Evolutionary conservation across 2,797 vertebrate species (phyloP).

Genomic region (Synanceia verrucosa): DNA sequence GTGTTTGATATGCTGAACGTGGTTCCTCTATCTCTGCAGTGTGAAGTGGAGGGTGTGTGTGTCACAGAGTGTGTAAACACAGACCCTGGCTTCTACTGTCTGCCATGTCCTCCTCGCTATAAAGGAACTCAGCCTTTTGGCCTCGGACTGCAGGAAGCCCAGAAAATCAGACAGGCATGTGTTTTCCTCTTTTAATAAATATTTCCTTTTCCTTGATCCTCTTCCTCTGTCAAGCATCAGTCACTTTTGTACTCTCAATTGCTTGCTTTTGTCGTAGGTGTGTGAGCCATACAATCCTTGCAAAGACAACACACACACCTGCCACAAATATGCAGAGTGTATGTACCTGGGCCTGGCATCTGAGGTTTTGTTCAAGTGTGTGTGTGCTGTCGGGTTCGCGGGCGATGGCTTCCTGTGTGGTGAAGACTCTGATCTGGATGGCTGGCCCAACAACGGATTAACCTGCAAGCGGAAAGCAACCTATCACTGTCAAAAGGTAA

Average conservation of each 20-base stretch:
- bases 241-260: neutral
- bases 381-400: slow-evolving; percentile 92
- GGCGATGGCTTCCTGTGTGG: slow-evolving; percentile 93
- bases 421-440: slow-evolving; percentile 96
- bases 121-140: slow-evolving; percentile 92
- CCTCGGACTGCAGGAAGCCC: slow-evolving; percentile 88
- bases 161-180: slow-evolving; percentile 87
- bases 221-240: neutral
- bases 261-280: slow-evolving; percentile 76
- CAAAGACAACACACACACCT: slow-evolving; percentile 92
- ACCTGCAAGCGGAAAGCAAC: slow-evolving; percentile 91
- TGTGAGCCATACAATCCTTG: slow-evolving; percentile 96
- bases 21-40: slow-evolving; percentile 77
- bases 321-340: slow-evolving; percentile 90
- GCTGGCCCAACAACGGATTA: slow-evolving; percentile 93
- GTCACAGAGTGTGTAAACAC: slow-evolving; percentile 92
- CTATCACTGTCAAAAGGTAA: slow-evolving; percentile 92
- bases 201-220: neutral
- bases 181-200: neutral
- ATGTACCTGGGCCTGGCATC: slow-evolving; percentile 92
- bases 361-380: slow-evolving; percentile 92
- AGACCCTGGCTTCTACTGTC: slow-evolving; percentile 93
- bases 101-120: slow-evolving; percentile 93
- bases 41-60: slow-evolving; percentile 90
- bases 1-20: slow-evolving; percentile 22